Conservation (phyloP, 2,888 invertebrate species). For the Molorchus minor region DNA sequence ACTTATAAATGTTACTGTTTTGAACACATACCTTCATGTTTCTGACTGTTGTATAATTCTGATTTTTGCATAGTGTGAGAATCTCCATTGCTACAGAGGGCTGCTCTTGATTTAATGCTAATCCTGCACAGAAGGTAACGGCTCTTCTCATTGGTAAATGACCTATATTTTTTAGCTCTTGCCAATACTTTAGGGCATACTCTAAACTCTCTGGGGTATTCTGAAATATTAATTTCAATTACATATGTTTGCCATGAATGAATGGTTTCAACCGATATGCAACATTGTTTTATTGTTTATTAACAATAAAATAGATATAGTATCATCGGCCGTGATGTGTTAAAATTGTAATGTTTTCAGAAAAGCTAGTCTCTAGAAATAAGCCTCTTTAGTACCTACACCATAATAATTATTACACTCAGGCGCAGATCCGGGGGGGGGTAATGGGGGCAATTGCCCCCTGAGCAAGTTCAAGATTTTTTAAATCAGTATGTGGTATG, state of each 20-base stretch:
- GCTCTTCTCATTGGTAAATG: slow-evolving; percentile 70
- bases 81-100: slow-evolving; percentile 77
- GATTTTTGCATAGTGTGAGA: slow-evolving; percentile 64
- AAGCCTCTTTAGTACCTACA: background rate
- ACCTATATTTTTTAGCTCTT: slow-evolving; percentile 67
- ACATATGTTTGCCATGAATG: no score
- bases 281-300: background rate
- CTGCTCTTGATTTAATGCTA: slow-evolving; percentile 75
- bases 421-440: no score
- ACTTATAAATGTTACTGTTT: background rate
- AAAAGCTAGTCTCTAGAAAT: no score
- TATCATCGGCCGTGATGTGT: no score
- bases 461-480: no score
- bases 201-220: slow-evolving; percentile 74
- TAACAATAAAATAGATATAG: no score
- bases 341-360: no score
- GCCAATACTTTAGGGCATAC: slow-evolving; percentile 71
- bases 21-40: slow-evolving; percentile 69
- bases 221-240: slow-evolving; percentile 60
- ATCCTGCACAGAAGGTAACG: slow-evolving; percentile 69
- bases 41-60: slow-evolving; percentile 73
- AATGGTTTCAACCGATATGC: background rate
- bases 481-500: no score
- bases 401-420: background rate
- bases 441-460: no score